phyloP scores from a whole-genome alignment of 2,888 invertebrate species.

The Xylocampa areola region DNA sequence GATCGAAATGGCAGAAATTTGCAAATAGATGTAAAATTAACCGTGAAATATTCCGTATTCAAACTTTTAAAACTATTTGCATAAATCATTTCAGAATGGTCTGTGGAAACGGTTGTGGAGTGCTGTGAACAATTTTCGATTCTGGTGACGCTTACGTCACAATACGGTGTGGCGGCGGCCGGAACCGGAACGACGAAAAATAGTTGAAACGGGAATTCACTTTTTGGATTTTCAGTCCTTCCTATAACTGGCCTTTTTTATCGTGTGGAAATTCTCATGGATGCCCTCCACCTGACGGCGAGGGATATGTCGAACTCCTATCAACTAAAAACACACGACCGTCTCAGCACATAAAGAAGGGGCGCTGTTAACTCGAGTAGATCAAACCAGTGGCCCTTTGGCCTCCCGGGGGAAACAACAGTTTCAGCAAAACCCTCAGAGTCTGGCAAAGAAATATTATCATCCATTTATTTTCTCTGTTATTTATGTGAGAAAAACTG shows the following conservation, averaged over 20 bases:
- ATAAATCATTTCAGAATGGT: conserved; percentile 34
- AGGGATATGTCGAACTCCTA: too few relatives aligned
- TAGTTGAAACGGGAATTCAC: not conserved
- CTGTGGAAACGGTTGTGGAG: conserved; percentile 10
- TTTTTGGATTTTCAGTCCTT: conserved; percentile 14
- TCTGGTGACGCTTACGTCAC: conserved; percentile 19
- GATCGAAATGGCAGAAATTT: conserved; percentile 1
- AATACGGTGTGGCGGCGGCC: conserved; percentile 35
- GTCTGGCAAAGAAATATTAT: too few relatives aligned
- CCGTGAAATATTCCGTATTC: conserved; percentile 24
- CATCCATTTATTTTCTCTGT: too few relatives aligned
- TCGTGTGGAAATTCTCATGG: too few relatives aligned
- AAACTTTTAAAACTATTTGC: conserved; percentile 18
- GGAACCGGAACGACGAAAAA: conserved; percentile 29
- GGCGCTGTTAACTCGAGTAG: too few relatives aligned
- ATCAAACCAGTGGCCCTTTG: too few relatives aligned
- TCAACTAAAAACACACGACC: too few relatives aligned
- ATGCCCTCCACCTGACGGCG: too few relatives aligned
- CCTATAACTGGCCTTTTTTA: conserved; percentile 1
- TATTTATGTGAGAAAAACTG: too few relatives aligned
- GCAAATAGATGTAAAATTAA: conserved; percentile 7
- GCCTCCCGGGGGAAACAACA: too few relatives aligned
- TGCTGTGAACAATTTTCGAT: conserved; percentile 19
- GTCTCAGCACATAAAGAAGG: too few relatives aligned
- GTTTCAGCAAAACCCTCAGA: too few relatives aligned